These are phyloP conservation scores for Phylloscopus collybita DNA, from an alignment of 2,797 vertebrate genomes.

Conservation along the genomic window DNA sequence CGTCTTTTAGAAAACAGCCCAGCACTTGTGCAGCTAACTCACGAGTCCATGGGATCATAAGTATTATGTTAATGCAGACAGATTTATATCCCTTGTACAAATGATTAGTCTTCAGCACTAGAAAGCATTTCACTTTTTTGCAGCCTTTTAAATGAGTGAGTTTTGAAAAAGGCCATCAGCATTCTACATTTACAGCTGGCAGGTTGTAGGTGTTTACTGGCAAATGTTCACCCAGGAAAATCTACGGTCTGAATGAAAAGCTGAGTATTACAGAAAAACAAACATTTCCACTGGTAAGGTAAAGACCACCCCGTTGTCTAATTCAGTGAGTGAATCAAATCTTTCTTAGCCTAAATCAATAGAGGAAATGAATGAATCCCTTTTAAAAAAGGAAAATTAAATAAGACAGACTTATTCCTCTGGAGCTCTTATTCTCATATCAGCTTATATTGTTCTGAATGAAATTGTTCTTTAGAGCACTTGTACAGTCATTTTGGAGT, in stretches of 20 bases:
- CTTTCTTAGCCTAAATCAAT: not conserved
- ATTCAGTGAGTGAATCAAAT: not conserved
- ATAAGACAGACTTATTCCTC: not conserved
- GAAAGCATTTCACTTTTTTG: constrained; percentile 17
- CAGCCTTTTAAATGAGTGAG: constrained; percentile 25
- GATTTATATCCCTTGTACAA: constrained; percentile 4
- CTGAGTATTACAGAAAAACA: not conserved
- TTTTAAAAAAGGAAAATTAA: constrained; percentile 3
- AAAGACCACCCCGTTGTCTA: not conserved
- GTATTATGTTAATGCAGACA: constrained; percentile 41
- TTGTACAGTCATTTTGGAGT: not conserved
- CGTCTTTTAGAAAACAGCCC: not conserved
- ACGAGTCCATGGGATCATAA: not conserved
- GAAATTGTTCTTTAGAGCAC: not conserved
- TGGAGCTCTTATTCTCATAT: not conserved
- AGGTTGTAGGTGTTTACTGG: constrained; percentile 33
- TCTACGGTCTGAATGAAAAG: constrained; percentile 8
- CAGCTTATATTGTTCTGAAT: constrained; percentile 2
- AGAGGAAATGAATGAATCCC: not conserved
- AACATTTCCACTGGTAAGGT: not conserved
- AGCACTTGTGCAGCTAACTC: constrained; percentile 30
- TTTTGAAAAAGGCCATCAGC: constrained; percentile 14
- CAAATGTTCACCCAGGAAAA: constrained; percentile 30
- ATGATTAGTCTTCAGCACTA: constrained; percentile 24
- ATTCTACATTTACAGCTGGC: constrained; percentile 36